phyloP scores from a whole-genome alignment of 2,888 invertebrate species.

The Xestobium rufovillosum region DNA sequence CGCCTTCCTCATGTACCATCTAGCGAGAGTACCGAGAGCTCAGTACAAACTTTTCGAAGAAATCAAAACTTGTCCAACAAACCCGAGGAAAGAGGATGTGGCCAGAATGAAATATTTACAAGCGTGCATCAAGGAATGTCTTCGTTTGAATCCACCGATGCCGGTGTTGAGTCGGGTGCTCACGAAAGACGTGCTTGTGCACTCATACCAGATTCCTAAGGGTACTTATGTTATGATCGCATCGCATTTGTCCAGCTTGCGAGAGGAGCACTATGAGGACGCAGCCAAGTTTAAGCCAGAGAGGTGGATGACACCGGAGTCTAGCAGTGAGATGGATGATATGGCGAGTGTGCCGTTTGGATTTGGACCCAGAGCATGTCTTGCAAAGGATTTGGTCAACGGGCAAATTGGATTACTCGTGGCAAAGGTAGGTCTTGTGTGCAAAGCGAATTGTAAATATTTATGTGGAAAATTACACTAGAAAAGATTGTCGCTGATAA shows the following conservation, averaged over 20 bases:
- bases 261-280: slow-evolving; percentile 60
- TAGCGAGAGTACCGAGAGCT: slow-evolving; percentile 56
- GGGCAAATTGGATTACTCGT: slow-evolving; percentile 51
- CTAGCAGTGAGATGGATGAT: slow-evolving; percentile 39
- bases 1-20: slow-evolving; percentile 57
- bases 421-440: slow-evolving; percentile 44
- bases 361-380: slow-evolving; percentile 53
- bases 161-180: slow-evolving; percentile 55
- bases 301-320: slow-evolving; percentile 48
- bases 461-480: neutral
- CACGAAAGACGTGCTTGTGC: slow-evolving; percentile 52
- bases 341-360: slow-evolving; percentile 60
- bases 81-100: slow-evolving; percentile 31
- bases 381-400: slow-evolving; percentile 56
- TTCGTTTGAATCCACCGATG: slow-evolving; percentile 58
- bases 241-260: slow-evolving; percentile 52
- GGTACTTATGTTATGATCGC: slow-evolving; percentile 60
- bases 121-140: slow-evolving; percentile 57
- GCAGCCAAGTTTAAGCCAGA: slow-evolving; percentile 55
- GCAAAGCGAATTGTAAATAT: neutral
- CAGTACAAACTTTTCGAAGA: slow-evolving; percentile 59
- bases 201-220: slow-evolving; percentile 49
- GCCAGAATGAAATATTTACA: slow-evolving; percentile 48
- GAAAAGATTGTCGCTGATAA: slow-evolving; percentile 2
- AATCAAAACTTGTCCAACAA: slow-evolving; percentile 37